Evolutionary conservation across 2,113 vertebrate species (phyloP), one percentile per base, ranked within the genome.

Genomic region (Sorex fumeus): DNA sequence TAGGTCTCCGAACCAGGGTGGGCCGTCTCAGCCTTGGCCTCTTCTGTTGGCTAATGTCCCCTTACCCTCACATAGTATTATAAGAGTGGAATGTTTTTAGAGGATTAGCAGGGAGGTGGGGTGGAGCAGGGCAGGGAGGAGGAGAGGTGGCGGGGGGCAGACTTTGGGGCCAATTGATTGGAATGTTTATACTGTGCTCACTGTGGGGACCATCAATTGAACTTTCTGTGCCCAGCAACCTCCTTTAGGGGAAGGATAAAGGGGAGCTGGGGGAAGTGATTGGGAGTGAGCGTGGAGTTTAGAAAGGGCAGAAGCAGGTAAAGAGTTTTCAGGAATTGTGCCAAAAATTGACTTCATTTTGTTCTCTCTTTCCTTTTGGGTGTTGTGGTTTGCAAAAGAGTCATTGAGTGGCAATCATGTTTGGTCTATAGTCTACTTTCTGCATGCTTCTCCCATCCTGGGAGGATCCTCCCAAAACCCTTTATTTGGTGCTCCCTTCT

Each of bases 61-160:
- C 28, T 80, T 25, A 15, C 62, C 40, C n/a, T 78, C 78, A 36
- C 10, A 60, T 19, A 81, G 43, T 21, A 34, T 82, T 34, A 75
- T 45, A 87, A 84, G 66, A 78, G 62, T 1, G 30, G 34, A 71
- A 75, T 43, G 1, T 88, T 91, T 67, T 67, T 81, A 87, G 19
- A 62, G 66, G 32, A n/a, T 84, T 8, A 27, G 28, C 23, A 40
- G 19, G 80, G 27, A 7, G 27, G 67, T 16, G 23, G 1, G 0
- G 1, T 30, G 2, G 11, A 10, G 21, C 50, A n/a, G 11, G 6
- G 2, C 6, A 1, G 16, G 50, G 50, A 53, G 12, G 50, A 53
- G 11, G 16, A 18, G 16, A 27, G 12, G 5, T 2, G 28, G 72
- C 1, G 8, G 8, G 72, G 2, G 8, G 8, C 18, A 19, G 36